Base-by-base conservation (phyloP, 2,113 vertebrate genomes). In the Lagopus muta region DNA sequence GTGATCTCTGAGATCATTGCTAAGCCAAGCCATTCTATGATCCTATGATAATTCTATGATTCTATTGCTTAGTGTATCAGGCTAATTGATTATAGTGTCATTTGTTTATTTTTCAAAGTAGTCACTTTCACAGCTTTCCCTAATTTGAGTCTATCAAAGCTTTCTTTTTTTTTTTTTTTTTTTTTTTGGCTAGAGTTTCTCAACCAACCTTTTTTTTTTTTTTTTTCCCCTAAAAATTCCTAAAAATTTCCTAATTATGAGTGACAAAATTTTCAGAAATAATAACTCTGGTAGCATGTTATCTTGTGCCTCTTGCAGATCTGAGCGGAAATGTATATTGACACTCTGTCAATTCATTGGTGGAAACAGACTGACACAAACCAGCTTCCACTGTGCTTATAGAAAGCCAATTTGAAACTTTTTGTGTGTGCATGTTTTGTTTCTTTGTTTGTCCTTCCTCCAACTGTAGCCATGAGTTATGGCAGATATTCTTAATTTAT, bases 381-480 rank as follows among this genome's bases (percentile, higher is more conserved):
- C 93, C 82, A 97, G 71, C 72, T 93, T 95, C 48, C 47, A 25
- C 20, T 91, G 79, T 96, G 95, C 94, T 95, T 96, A 96, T 28
- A 89, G 76, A 94, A 90, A 84, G 32, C 85, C 65, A 3, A 93
- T 80, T 75, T 91, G 36, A 38, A 97, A 96, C 20, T 19, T 58
- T 20, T 94, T 76, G 85, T 77, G 18, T 47, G 1, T 34, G 0
- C 66, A 18, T 76, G 50, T 75, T 93, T 84, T 82, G 6, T 48
- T 93, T 75, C 13, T 78, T 73, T 42, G 1, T 61, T 86, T 54
- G 12, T 70, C 70, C 13, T 80, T 83, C 7, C 12, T 55, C 40
- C 47, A 42, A 16, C 10, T 8, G 12, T 13, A 85, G 40, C 28
- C 54, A 48, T 14, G 10, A 84, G 94, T 73, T 64, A 58, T 76